Evolutionary conservation across 2,888 invertebrate species (phyloP).

Genomic region (Xanthorhoe spadicearia): DNA sequence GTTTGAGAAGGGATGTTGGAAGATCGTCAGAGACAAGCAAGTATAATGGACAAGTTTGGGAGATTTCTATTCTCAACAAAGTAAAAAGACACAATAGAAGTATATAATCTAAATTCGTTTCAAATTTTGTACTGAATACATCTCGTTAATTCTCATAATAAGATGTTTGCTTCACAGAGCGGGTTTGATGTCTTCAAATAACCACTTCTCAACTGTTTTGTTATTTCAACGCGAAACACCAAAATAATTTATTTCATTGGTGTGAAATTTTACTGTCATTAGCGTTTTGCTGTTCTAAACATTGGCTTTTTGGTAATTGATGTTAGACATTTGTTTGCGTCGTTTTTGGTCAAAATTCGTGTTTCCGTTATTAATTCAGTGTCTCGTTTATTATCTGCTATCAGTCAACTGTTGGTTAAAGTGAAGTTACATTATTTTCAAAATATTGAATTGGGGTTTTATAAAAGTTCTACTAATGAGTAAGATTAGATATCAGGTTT

Average conservation of each 20-base stretch:
- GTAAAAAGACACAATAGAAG: neutral
- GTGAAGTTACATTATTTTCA: constrained; percentile 44
- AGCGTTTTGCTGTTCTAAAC: constrained; percentile 45
- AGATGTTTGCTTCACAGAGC: neutral
- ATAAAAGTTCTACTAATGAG: neutral
- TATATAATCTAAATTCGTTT: neutral
- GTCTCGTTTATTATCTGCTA: constrained; percentile 59
- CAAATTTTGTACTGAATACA: too few species aligned
- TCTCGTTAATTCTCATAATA: neutral
- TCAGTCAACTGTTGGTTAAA: constrained; percentile 58
- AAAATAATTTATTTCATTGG: constrained; percentile 33
- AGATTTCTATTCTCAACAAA: too few species aligned
- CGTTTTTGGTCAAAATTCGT: constrained; percentile 52
- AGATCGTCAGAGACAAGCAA: too few species aligned
- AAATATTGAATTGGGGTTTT: constrained; percentile 34
- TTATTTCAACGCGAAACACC: constrained; percentile 23
- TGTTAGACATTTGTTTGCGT: constrained; percentile 65
- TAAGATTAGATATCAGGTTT: neutral
- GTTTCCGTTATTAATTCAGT: constrained; percentile 59
- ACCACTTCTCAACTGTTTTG: constrained; percentile 4
- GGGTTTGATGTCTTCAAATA: neutral
- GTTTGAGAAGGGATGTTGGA: too few species aligned
- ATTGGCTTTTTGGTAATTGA: constrained; percentile 59
- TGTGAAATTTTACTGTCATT: constrained; percentile 51
- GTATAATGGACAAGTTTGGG: too few species aligned